A percentile compares a stretch with the other conserved stretches of the same genome.
Evolutionary conservation across 2,113 vertebrate species (phyloP).

Genomic region (Vulpes vulpes): DNA sequence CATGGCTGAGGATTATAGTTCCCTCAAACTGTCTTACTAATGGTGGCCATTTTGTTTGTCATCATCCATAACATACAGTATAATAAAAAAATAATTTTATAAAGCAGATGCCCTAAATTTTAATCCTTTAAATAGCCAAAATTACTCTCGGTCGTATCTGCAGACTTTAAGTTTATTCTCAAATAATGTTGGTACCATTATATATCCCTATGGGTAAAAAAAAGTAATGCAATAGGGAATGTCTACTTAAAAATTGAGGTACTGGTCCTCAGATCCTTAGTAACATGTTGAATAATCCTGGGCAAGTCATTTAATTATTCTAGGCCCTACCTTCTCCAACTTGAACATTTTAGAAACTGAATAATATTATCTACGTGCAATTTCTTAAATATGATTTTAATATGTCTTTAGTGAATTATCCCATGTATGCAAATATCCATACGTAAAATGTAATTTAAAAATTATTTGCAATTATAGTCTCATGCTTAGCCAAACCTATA

Average conservation of each 20-base stretch:
- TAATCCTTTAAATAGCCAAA: slow-evolving; percentile 14
- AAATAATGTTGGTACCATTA: neutral
- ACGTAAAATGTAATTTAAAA: neutral
- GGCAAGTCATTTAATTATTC: slow-evolving; percentile 33
- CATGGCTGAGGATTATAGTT: neutral
- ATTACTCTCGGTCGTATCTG: slow-evolving; percentile 25
- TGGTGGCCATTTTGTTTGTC: neutral
- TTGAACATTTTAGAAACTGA: slow-evolving; percentile 39
- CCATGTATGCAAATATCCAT: slow-evolving; percentile 37
- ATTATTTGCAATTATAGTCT: slow-evolving; percentile 17
- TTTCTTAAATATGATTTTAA: slow-evolving; percentile 42
- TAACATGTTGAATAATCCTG: slow-evolving; percentile 2
- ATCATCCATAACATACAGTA: neutral
- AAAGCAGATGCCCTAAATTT: neutral
- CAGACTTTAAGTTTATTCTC: slow-evolving; percentile 28
- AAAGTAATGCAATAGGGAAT: neutral
- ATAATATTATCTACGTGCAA: neutral
- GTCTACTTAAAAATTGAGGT: neutral
- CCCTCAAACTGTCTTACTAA: neutral
- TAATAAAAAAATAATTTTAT: slow-evolving; percentile 33
- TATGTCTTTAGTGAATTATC: slow-evolving; percentile 19
- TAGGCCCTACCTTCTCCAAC: neutral
- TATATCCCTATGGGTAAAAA: neutral
- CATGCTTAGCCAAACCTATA: neutral
- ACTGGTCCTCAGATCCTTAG: neutral